Evolutionary conservation across 2,888 invertebrate genomes (phyloP), one percentile per base, ranked within the genome.

Genomic region (Idaea straminata): DNA sequence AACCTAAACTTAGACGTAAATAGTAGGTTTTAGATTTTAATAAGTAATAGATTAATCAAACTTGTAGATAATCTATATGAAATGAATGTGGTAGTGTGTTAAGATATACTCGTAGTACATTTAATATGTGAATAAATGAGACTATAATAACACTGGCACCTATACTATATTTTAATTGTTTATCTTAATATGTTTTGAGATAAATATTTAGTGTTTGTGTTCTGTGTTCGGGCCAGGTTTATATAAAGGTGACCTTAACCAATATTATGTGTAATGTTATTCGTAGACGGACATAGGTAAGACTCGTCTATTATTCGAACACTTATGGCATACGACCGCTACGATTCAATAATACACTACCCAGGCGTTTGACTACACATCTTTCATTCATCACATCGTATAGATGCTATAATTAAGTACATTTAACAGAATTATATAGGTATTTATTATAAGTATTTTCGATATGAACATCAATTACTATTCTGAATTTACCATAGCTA

Each of bases 1-100:
- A 83, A 85, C 82, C 75, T 82, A 89, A 90, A 82, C 69, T 89
- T 89, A 91, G 66, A 84, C 73, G 83, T 87, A 88, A 82, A 88
- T 89, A 89, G 86, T 91, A 88, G 84, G 69, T 77, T 85, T 85
- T 86, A 87, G 78, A 82, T 78, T 81, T 83, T 82, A 58, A 81
- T 77, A 84, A 81, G 79, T 47, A 81, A 83, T 82, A 83, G 72
- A 80, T 82, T 82, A 78, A 75, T 71, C 68, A 72, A 78, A 78
- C 82, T 82, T 80, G 80, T 79, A 81, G 78, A 82, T 81, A 25
- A 10, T 47, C 47, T 47, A 82, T 78, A 82, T 74, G 76, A 77
- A 78, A 75, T 76, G 73, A 78, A 77, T 77, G 77, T 80, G 76
- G 73, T 78, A 73, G 69, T 79, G 72, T 74, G 77, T 83, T 79